Conservation (phyloP, 2,888 invertebrate species). For the Tetragnatha montana region DNA sequence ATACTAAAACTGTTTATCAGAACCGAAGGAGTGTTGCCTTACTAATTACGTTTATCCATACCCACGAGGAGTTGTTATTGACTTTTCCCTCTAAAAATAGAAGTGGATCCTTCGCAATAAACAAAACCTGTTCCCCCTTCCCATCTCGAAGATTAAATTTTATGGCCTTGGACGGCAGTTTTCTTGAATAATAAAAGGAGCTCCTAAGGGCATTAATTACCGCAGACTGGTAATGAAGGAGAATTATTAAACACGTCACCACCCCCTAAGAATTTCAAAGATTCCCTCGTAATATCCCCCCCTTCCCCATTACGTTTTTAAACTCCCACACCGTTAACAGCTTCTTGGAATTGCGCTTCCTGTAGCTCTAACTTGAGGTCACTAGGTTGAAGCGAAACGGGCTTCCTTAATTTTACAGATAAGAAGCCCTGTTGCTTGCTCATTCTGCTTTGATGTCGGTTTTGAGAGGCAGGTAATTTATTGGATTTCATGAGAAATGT, state of each 20-base stretch:
- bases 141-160: slow-evolving; percentile 54
- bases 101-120: not conserved
- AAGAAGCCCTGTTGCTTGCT: not conserved
- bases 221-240: slow-evolving; percentile 48
- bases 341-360: not conserved
- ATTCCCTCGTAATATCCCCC: not conserved
- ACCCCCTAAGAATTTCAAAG: slow-evolving; percentile 13
- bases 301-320: not conserved
- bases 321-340: slow-evolving; percentile 13
- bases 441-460: no score
- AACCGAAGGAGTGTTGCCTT: slow-evolving; percentile 8
- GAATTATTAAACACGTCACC: slow-evolving; percentile 45
- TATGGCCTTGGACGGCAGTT: slow-evolving; percentile 44
- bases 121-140: slow-evolving; percentile 34
- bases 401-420: not conserved
- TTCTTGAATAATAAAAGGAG: slow-evolving; percentile 58
- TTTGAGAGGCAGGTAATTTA: no score
- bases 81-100: slow-evolving; percentile 5
- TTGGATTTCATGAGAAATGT: no score
- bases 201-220: slow-evolving; percentile 42
- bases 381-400: not conserved
- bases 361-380: not conserved
- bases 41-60: slow-evolving; percentile 54
- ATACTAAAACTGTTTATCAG: not conserved
- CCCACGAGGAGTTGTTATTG: slow-evolving; percentile 30